Percentiles rank a stretch among this genome's conserved stretches.
Conservation (phyloP, 2,888 invertebrate genomes). For the Papilio elwesi region DNA sequence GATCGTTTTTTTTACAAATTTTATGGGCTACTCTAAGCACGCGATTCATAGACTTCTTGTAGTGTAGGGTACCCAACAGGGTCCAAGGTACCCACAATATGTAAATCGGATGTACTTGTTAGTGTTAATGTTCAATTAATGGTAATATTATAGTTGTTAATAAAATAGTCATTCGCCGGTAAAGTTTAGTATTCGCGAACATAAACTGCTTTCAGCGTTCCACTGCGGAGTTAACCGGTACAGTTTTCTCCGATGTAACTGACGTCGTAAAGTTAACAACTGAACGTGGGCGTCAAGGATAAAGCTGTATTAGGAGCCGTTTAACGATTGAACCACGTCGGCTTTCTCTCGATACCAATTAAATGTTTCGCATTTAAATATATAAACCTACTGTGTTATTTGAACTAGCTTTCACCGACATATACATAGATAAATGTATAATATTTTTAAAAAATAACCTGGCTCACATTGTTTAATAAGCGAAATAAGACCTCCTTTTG, state of each 20-base stretch:
- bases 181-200: background rate
- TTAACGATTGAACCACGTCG: slow-evolving; percentile 8
- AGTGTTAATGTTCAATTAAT: too few relatives aligned
- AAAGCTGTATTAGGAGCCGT: slow-evolving; percentile 9
- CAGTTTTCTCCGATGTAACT: slow-evolving; percentile 17
- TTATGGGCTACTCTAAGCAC: too few relatives aligned
- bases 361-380: background rate
- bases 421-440: background rate
- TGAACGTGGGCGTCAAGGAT: slow-evolving; percentile 19
- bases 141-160: background rate
- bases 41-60: too few relatives aligned
- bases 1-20: too few relatives aligned
- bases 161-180: background rate
- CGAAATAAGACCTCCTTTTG: too few relatives aligned
- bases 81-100: too few relatives aligned
- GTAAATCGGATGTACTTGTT: too few relatives aligned
- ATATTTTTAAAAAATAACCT: too few relatives aligned
- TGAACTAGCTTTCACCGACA: background rate
- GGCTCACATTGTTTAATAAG: too few relatives aligned
- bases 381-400: background rate
- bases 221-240: slow-evolving; percentile 3
- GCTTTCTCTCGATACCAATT: slow-evolving; percentile 25
- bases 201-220: slow-evolving; percentile 8
- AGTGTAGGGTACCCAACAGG: too few relatives aligned
- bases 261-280: slow-evolving; percentile 18